Evolutionary conservation across 2,113 vertebrate genomes (phyloP).

Genomic region (Poeciliopsis occidentalis): DNA sequence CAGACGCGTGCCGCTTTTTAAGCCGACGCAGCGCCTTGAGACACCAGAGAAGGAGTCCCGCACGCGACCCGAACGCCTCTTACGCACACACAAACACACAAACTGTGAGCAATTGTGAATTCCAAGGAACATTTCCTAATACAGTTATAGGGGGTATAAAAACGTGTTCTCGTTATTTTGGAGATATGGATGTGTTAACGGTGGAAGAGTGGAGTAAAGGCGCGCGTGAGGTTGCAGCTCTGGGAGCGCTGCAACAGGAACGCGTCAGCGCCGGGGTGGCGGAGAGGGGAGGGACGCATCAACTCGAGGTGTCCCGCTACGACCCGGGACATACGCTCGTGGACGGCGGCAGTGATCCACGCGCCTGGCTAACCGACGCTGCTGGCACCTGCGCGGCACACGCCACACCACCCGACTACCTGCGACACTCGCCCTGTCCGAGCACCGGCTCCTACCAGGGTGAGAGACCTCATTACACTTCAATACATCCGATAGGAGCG

Average conservation of each 20-base stretch:
- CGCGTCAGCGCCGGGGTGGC: constrained; percentile 25
- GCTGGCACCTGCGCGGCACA: constrained; percentile 84
- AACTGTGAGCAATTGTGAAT: constrained; percentile 41
- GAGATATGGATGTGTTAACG: constrained; percentile 75
- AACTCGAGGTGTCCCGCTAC: constrained; percentile 62
- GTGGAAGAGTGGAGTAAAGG: constrained; percentile 73
- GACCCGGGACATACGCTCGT: constrained; percentile 79
- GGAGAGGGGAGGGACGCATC: constrained; percentile 66
- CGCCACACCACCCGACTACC: constrained; percentile 80
- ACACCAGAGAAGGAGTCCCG: constrained; percentile 88
- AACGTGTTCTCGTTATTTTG: not conserved
- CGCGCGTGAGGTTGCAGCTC: constrained; percentile 52
- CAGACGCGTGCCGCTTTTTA: constrained; percentile 97
- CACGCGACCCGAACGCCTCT: constrained; percentile 75
- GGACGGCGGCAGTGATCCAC: constrained; percentile 84
- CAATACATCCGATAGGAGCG: not conserved
- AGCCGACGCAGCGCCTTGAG: constrained; percentile 86
- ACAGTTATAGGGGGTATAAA: not conserved
- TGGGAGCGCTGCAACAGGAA: constrained; percentile 35
- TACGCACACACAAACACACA: constrained; percentile 20
- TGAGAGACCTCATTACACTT: constrained; percentile 35
- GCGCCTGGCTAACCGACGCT: constrained; percentile 87
- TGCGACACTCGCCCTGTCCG: constrained; percentile 80
- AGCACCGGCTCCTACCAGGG: constrained; percentile 72
- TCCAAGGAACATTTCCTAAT: constrained; percentile 11